Evolutionary conservation across 2,888 invertebrate genomes (phyloP), one percentile per base, ranked within the genome.

Genomic region (Conus canariensis): DNA sequence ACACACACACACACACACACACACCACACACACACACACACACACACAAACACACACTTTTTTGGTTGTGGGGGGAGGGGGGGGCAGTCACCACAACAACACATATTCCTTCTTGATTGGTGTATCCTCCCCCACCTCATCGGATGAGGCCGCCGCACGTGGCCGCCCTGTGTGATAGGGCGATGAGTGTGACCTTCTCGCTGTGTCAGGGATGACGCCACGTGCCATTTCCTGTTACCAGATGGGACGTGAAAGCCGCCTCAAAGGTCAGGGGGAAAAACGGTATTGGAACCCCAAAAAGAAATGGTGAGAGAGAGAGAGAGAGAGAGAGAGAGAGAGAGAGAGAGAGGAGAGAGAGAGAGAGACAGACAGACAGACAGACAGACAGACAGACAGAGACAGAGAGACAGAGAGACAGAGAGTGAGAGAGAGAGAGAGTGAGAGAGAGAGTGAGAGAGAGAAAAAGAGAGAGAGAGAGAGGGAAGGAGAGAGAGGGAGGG

Each of bases 1-100:
- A 70, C 70, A 70, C 70, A 70, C 19, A 70, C 70, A 70, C 70
- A 70, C 70, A 70, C 70, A 70, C 70, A 70, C 70, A 70, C 16
- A 70, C 70, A 16, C 60, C 10, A 16, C 70, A 70, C 60, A 64
- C 60, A 64, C 60, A 64, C 60, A 64, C 10, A 64, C 60, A 10
- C 60, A 64, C 60, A 64, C 60, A 64, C 60, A 64, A 5, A 16
- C 60, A 64, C 60, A 2, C 60, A 45, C 45, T 4, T 45, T 45
- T 45, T 45, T 45, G 45, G 45, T 30, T 30, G 30, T 1, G 45
- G 45, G 45, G 45, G 45, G 2, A 3, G 45, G 45, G 45, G 45
- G 1, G 45, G 45, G 45, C 60, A 64, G 45, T 45, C 60, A 64
- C 60, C 60, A 64, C 60, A 64, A 64, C 60, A 64, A 5, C 60